A percentile compares a stretch with the other conserved stretches of the same genome.
phyloP scores from a whole-genome alignment of 2,113 vertebrate genomes.

The Trachemys scripta region DNA sequence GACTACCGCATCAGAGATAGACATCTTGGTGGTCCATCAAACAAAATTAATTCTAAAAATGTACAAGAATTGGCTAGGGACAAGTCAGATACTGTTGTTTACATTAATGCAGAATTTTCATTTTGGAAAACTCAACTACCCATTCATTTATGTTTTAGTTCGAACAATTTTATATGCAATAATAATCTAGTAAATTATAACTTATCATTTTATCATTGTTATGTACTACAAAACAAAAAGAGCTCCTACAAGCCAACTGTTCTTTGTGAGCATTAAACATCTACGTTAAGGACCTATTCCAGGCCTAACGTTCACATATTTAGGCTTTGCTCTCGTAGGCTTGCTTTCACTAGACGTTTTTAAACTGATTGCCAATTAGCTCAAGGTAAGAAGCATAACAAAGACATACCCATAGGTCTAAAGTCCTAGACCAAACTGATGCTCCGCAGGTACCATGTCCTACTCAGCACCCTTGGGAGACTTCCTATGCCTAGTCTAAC shows the following conservation, averaged over 20 bases:
- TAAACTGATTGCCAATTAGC: neutral
- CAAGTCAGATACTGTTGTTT: fast-evolving
- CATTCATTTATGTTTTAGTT: fast-evolving
- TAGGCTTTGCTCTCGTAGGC: fast-evolving
- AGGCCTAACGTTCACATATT: fast-evolving
- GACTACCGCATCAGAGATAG: fast-evolving
- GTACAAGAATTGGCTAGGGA: neutral
- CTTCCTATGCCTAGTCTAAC: neutral
- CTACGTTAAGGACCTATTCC: neutral
- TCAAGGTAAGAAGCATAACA: neutral
- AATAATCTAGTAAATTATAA: fast-evolving
- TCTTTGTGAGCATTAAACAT: fast-evolving
- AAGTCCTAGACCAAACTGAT: neutral
- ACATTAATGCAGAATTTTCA: neutral
- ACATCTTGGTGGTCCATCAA: neutral
- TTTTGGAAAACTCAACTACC: neutral
- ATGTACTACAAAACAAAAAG: neutral
- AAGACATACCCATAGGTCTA: neutral
- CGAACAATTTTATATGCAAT: fast-evolving
- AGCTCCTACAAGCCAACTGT: fast-evolving
- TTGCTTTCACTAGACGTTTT: fast-evolving
- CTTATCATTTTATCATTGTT: neutral
- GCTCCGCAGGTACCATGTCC: neutral
- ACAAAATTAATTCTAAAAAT: neutral
- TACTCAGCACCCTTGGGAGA: neutral